Evolutionary conservation across 2,888 invertebrate genomes (phyloP).

Genomic region (Eupithecia exiguata): DNA sequence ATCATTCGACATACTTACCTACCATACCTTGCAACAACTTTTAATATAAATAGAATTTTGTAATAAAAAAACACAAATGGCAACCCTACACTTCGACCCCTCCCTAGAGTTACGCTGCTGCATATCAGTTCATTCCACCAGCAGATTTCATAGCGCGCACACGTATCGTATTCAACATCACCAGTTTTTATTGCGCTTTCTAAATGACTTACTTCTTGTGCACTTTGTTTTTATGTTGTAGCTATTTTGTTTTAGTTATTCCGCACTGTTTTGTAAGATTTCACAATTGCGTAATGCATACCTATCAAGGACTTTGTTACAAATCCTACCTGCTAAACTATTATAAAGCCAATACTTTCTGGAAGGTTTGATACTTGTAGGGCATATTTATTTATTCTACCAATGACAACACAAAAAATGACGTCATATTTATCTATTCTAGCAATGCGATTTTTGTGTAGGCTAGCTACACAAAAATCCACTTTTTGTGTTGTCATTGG

Average conservation of each 20-base stretch:
- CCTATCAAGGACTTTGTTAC: not conserved
- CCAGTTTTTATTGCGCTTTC: constrained; percentile 38
- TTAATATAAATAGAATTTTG: not conserved
- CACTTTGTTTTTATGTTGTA: constrained; percentile 17
- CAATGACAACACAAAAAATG: no score
- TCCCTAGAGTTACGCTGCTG: constrained; percentile 16
- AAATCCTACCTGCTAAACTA: not conserved
- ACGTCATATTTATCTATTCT: no score
- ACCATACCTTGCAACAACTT: not conserved
- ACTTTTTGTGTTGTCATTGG: no score
- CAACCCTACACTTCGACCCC: constrained; percentile 43
- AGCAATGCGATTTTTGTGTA: no score
- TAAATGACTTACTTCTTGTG: constrained; percentile 28
- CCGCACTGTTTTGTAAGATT: not conserved
- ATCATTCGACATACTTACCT: not conserved
- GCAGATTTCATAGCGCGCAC: constrained; percentile 46
- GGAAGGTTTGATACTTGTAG: no score
- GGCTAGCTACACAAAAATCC: no score
- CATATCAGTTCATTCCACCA: constrained; percentile 42
- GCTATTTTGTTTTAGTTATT: constrained; percentile 4
- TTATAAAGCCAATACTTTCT: not conserved
- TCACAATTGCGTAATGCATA: not conserved
- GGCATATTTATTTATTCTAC: no score
- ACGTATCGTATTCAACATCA: constrained; percentile 42
- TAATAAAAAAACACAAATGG: constrained; percentile 13